Percentiles rank a stretch among this genome's conserved stretches.
These are phyloP conservation scores for Chaetodon trifascialis DNA, from an alignment of 2,113 vertebrate genomes.

Conservation along the genomic window DNA sequence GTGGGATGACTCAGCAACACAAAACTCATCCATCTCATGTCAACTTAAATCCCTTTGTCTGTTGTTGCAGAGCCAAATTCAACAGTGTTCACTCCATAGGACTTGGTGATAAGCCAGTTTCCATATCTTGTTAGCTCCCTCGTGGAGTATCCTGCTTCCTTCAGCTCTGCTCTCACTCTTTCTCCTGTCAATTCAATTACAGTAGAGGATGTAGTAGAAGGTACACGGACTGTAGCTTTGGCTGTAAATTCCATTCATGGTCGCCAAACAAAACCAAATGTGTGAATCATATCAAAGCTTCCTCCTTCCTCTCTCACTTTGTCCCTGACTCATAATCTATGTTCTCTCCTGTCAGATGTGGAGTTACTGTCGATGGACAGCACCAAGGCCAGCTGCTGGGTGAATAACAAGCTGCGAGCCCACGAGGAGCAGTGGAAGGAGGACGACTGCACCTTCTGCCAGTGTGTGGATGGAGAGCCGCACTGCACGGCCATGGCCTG, in stretches of 20 bases:
- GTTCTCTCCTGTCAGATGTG: constrained; percentile 74
- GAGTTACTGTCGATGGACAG: constrained; percentile 82
- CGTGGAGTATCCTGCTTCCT: constrained; percentile 39
- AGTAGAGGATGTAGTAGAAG: constrained; percentile 12
- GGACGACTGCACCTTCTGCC: constrained; percentile 89
- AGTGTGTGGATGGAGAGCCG: constrained; percentile 85
- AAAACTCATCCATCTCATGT: constrained; percentile 18
- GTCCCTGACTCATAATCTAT: not conserved
- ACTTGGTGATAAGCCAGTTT: constrained; percentile 43
- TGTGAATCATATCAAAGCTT: constrained; percentile 30
- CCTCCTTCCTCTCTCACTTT: not conserved
- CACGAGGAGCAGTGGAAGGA: constrained; percentile 89
- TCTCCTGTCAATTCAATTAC: constrained; percentile 43
- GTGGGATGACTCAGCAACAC: not conserved
- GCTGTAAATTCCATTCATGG: constrained; percentile 13
- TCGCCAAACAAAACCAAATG: constrained; percentile 43
- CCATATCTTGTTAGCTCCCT: constrained; percentile 36
- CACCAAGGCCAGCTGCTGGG: constrained; percentile 85
- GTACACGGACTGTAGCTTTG: constrained; percentile 1
- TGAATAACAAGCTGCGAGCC: constrained; percentile 81
- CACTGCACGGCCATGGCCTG: constrained; percentile 89
- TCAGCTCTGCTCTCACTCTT: constrained; percentile 25
- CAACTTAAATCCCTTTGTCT: constrained; percentile 15
- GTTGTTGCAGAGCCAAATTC: constrained; percentile 31
- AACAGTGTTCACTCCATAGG: constrained; percentile 17